Conservation (phyloP, 2,113 vertebrate species). For the Scomber scombrus region DNA sequence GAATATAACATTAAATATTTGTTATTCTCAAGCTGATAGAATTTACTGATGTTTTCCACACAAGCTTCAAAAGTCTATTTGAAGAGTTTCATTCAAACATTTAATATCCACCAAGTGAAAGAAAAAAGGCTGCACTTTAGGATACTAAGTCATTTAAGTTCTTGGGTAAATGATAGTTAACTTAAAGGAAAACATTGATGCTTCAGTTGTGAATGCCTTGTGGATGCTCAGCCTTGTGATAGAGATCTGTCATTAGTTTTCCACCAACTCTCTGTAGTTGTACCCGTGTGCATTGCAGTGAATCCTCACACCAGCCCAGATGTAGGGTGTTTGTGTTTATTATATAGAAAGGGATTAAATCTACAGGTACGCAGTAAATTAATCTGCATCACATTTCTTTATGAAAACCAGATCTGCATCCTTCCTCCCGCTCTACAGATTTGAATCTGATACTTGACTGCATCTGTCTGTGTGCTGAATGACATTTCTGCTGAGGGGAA, state of each 20-base stretch:
- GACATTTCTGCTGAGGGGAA: not conserved
- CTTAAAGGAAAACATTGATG: not conserved
- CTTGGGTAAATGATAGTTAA: not conserved
- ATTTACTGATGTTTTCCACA: not conserved
- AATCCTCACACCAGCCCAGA: not conserved
- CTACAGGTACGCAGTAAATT: too few relatives aligned
- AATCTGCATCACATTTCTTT: not conserved
- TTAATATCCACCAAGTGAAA: not conserved
- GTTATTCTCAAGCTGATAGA: conserved; percentile 7
- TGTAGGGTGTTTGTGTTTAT: not conserved
- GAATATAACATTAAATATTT: conserved; percentile 15
- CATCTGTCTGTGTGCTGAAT: not conserved
- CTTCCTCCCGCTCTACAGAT: not conserved
- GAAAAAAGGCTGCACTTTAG: not conserved
- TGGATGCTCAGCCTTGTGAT: not conserved
- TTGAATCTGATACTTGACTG: conserved; percentile 7
- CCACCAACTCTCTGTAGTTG: too few relatives aligned
- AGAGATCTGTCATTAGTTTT: not conserved
- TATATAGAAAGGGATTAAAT: too few relatives aligned
- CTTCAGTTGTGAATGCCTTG: not conserved
- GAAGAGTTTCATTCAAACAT: conserved; percentile 1
- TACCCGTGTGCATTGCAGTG: too few relatives aligned
- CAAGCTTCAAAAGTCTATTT: conserved; percentile 7
- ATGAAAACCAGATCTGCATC: not conserved
- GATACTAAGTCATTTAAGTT: not conserved